phyloP scores from a whole-genome alignment of 2,797 vertebrate genomes.

The Xerus rutilus region DNA sequence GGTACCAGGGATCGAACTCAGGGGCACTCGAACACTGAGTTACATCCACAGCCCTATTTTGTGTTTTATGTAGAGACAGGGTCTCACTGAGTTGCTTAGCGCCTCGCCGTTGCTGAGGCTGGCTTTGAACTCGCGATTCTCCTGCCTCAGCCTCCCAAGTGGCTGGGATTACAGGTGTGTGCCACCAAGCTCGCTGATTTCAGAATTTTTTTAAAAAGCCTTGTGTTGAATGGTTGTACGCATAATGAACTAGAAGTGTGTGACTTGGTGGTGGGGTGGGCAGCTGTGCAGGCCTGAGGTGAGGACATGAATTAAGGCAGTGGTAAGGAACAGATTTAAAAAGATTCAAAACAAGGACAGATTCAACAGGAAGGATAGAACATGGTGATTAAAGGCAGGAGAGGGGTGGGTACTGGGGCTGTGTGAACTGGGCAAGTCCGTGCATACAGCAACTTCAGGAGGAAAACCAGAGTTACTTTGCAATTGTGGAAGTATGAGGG shows the following conservation, averaged over 20 bases:
- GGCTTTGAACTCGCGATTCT: too few relatives aligned
- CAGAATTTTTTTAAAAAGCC: background rate
- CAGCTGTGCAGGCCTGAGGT: background rate
- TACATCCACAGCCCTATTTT: too few relatives aligned
- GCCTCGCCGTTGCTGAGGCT: too few relatives aligned
- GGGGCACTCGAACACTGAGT: too few relatives aligned
- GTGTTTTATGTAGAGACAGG: too few relatives aligned
- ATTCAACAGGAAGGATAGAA: background rate
- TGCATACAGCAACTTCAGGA: background rate
- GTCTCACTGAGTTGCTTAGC: too few relatives aligned
- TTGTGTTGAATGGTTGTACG: background rate
- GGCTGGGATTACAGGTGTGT: too few relatives aligned
- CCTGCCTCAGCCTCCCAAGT: too few relatives aligned
- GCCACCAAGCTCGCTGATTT: too few relatives aligned
- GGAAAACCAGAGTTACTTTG: background rate
- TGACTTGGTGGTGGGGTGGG: background rate
- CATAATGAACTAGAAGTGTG: background rate
- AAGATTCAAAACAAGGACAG: background rate
- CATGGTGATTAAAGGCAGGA: background rate
- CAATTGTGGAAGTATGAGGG: background rate
- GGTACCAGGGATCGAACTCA: too few relatives aligned
- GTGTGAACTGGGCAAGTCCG: background rate
- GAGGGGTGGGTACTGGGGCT: accelerated
- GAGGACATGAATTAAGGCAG: background rate
- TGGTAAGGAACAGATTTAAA: background rate